Base-by-base conservation (phyloP, 2,113 vertebrate species). In the Ranitomeya variabilis region DNA sequence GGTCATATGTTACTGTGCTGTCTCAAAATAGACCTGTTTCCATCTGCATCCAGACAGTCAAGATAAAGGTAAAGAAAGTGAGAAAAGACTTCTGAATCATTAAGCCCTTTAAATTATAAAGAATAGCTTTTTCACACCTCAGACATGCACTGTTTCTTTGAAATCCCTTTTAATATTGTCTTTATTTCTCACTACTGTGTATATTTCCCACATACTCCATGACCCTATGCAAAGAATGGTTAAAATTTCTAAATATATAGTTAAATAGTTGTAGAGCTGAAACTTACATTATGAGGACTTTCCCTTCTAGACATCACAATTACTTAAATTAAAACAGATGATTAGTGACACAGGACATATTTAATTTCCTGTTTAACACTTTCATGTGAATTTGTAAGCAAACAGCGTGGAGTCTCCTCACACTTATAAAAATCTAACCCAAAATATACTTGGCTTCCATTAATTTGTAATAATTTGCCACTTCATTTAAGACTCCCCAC, bases 401-500 rank as follows among this genome's bases (percentile, higher is more conserved):
- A 45, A 83, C 80, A 83, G 87, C 87, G 76, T 76, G 87, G 83
- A 21, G 54, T 81, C 87, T 83, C 67, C 83, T 88, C 87, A 83
- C 69, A 88, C 87, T 60, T 83, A 88, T 76, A 37, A 69, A 88
- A 67, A 80, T 74, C 80, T 83, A 37, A 83, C 54, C 82, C 80
- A 15, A 64, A 74, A 76, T 83, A 21, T 83, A 88, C 80, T 88
- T 88, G 57, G 79, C 57, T 76, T 76, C 57, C 69, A 77, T 69
- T 88, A 88, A 88, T 83, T 83, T 83, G 71, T 88, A 83, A 83
- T 82, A 88, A 83, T 88, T 76, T 88, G 62, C 87, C 77, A 88
- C 80, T 88, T 77, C 67, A 88, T 57, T 76, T 83, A 88, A 83
- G 80, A 83, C 87, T 83, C 69, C 80, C 87, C 64, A 54, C 87